These are phyloP conservation scores for Eristalinus sepulchralis DNA, from an alignment of 2,888 invertebrate genomes.

Conservation along the genomic window DNA sequence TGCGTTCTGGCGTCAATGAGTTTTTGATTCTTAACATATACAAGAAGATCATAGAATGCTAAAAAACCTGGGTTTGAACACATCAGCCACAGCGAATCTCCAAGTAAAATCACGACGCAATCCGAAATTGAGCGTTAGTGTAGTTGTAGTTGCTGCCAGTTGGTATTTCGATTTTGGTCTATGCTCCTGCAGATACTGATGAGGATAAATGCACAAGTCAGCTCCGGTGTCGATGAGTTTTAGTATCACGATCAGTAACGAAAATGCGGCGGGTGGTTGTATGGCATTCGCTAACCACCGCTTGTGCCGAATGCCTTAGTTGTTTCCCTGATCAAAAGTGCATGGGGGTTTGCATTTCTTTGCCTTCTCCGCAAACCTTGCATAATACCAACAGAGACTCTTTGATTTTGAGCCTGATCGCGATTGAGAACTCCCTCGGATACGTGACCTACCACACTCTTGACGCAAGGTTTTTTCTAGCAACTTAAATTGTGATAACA, in stretches of 20 bases:
- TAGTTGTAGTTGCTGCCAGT: slow-evolving; percentile 72
- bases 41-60: slow-evolving; percentile 10
- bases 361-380: neutral
- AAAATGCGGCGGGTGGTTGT: slow-evolving; percentile 12
- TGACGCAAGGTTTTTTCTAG: neutral
- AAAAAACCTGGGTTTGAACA: slow-evolving; percentile 73
- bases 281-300: slow-evolving; percentile 4
- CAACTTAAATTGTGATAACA: neutral
- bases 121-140: slow-evolving; percentile 72
- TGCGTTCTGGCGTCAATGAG: neutral
- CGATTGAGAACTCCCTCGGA: neutral
- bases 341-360: no score
- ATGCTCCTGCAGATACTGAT: neutral
- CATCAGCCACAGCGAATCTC: slow-evolving; percentile 75
- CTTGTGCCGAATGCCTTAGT: neutral
- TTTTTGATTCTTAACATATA: slow-evolving; percentile 1
- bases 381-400: neutral
- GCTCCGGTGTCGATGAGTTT: slow-evolving; percentile 34
- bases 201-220: slow-evolving; percentile 14
- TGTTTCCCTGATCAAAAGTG: slow-evolving; percentile 4
- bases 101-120: slow-evolving; percentile 68
- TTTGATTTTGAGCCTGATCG: neutral
- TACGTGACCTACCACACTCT: neutral
- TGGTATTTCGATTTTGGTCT: slow-evolving; percentile 60
- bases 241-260: slow-evolving; percentile 9